Conservation (phyloP, 2,797 vertebrate species). For the Hapalemur alaotrensis region DNA sequence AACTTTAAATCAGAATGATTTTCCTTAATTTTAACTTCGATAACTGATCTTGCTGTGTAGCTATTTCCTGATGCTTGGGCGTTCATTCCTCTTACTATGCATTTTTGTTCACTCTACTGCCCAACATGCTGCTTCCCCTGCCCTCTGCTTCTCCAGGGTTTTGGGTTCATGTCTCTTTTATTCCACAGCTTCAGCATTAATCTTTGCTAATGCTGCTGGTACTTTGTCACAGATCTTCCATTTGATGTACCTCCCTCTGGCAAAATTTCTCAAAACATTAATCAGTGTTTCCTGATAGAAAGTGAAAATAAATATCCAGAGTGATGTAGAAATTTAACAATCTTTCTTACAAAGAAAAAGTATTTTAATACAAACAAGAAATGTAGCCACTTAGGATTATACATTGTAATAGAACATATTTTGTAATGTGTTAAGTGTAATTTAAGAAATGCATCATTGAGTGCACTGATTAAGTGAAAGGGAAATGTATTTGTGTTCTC, state of each 20-base stretch:
- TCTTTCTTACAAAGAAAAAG: neutral
- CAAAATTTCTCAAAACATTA: neutral
- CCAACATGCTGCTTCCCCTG: neutral
- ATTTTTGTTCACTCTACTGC: neutral
- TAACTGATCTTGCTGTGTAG: neutral
- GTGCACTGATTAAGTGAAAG: neutral
- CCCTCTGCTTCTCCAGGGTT: neutral
- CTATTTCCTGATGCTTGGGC: neutral
- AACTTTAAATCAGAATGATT: neutral
- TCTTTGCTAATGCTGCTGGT: neutral
- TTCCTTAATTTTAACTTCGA: neutral
- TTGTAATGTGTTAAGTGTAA: neutral
- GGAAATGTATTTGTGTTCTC: neutral
- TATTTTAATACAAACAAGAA: neutral
- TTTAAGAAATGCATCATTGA: neutral
- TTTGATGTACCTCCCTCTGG: neutral
- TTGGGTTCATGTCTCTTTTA: neutral
- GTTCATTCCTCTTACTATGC: neutral
- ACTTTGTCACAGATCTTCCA: neutral
- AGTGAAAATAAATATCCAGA: constrained; percentile 2
- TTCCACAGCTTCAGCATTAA: neutral
- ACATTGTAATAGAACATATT: neutral
- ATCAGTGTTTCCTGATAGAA: neutral
- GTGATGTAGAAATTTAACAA: neutral
- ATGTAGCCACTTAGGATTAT: neutral